Evolutionary conservation across 2,113 vertebrate species (phyloP).

Genomic region (Bubo scandiacus): DNA sequence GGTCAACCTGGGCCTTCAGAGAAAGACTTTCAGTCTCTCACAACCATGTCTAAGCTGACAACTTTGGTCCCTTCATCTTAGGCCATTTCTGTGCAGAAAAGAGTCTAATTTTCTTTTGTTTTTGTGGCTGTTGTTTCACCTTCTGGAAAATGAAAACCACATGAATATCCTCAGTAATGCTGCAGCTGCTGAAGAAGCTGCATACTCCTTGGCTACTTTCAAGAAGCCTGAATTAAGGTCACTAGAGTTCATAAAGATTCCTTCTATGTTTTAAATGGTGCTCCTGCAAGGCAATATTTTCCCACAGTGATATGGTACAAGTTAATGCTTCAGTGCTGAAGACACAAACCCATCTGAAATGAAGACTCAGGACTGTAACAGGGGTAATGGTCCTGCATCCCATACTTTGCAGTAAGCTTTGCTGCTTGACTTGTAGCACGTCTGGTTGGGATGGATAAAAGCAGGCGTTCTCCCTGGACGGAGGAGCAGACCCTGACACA

Average conservation of each 20-base stretch:
- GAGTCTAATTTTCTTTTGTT: neutral
- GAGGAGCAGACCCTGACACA: neutral
- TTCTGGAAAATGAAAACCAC: neutral
- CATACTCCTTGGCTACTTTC: neutral
- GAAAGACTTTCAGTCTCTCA: neutral
- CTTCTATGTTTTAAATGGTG: neutral
- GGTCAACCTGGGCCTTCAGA: neutral
- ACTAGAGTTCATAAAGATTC: neutral
- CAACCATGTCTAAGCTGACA: neutral
- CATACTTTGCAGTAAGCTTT: neutral
- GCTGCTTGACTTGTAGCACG: neutral
- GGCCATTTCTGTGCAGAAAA: neutral
- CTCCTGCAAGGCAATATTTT: neutral
- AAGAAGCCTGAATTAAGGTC: neutral
- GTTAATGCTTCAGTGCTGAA: neutral
- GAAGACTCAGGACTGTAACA: neutral
- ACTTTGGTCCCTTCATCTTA: neutral
- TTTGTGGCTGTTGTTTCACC: neutral
- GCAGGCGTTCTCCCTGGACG: neutral
- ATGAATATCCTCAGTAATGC: neutral
- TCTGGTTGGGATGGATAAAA: neutral
- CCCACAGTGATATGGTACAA: fast-evolving
- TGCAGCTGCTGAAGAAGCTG: neutral
- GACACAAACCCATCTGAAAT: neutral
- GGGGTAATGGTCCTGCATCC: neutral